Evolutionary conservation across 2,888 invertebrate species (phyloP).

Genomic region (Caradrina clavipalpis): DNA sequence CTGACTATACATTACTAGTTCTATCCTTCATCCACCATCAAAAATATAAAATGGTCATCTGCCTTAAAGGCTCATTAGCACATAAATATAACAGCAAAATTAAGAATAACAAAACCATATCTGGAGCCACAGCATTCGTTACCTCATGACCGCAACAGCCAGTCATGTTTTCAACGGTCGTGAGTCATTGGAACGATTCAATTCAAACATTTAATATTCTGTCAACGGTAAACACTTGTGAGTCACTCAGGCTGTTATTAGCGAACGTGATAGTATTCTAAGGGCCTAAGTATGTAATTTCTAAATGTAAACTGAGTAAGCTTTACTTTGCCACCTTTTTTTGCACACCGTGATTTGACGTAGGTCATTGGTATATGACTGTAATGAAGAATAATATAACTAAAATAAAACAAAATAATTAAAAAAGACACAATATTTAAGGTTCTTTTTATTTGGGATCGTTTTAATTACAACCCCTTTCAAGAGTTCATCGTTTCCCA

Average conservation of each 20-base stretch:
- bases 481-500: no score
- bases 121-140: conserved; percentile 18
- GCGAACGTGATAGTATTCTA: conserved; percentile 67
- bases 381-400: no score
- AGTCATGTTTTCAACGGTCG: conserved; percentile 53
- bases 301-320: conserved; percentile 8
- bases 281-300: conserved; percentile 83
- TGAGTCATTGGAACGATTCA: conserved; percentile 61
- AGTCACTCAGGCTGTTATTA: conserved; percentile 60
- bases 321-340: not conserved
- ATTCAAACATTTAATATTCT: conserved; percentile 70
- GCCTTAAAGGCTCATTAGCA: not conserved
- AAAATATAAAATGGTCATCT: no score
- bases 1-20: no score
- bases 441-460: no score
- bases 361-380: not conserved
- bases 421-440: no score
- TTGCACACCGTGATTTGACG: not conserved
- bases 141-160: conserved; percentile 31
- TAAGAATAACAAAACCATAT: conserved; percentile 15
- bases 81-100: not conserved
- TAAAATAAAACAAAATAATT: no score
- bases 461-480: not conserved
- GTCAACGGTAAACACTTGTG: conserved; percentile 64
- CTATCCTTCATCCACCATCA: no score